Conservation (phyloP, 2,113 vertebrate genomes). For the Panthera tigris region DNA sequence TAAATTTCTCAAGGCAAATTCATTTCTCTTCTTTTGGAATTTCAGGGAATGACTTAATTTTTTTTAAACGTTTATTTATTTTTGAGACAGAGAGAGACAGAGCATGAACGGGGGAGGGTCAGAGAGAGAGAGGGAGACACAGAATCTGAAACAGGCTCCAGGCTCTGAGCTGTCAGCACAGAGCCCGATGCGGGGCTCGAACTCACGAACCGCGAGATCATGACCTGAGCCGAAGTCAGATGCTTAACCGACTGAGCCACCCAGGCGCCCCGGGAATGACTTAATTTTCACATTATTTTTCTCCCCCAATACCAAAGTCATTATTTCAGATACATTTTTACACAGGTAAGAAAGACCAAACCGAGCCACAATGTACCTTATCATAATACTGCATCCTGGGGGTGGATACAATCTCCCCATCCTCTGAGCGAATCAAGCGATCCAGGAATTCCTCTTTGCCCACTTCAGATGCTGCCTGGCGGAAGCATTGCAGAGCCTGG, state of each 20-base stretch:
- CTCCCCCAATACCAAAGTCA: background rate
- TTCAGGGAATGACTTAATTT: background rate
- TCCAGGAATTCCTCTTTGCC: slow-evolving; percentile 96
- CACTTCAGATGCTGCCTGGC: slow-evolving; percentile 92
- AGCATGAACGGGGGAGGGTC: too few relatives aligned
- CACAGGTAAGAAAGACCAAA: background rate
- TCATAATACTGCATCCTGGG: slow-evolving; percentile 94
- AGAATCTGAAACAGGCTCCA: too few relatives aligned
- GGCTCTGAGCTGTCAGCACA: too few relatives aligned
- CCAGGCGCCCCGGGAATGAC: background rate
- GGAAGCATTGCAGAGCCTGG: slow-evolving; percentile 95
- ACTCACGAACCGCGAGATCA: too few relatives aligned
- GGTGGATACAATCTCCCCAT: slow-evolving; percentile 84
- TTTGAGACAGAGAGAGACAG: too few relatives aligned
- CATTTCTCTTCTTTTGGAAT: background rate
- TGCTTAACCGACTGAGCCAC: too few relatives aligned
- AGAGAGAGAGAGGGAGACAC: too few relatives aligned
- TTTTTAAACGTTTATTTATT: background rate
- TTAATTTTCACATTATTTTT: background rate
- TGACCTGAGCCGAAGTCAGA: too few relatives aligned
- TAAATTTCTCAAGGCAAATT: background rate
- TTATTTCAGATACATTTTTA: background rate
- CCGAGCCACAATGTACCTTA: slow-evolving; percentile 85
- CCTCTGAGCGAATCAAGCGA: slow-evolving; percentile 89
- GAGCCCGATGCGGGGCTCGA: too few relatives aligned